Evolutionary conservation across 2,888 invertebrate species (phyloP).

Genomic region (Dasysyrphus albostriatus): DNA sequence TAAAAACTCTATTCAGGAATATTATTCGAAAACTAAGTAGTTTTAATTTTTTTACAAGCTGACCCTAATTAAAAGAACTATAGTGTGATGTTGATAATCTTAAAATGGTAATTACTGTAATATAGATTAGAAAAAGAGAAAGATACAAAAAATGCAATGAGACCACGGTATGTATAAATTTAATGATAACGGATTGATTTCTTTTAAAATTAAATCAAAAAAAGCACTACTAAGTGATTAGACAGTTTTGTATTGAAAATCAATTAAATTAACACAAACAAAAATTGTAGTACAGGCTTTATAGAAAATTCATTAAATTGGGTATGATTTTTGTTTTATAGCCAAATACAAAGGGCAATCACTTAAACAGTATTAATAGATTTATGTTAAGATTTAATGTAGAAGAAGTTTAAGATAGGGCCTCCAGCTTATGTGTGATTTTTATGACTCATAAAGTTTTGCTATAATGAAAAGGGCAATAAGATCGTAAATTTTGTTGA

Average conservation of each 20-base stretch:
- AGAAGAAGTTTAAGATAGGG: neutral
- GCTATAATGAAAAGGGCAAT: neutral
- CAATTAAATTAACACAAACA: neutral
- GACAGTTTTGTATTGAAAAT: neutral
- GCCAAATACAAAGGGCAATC: neutral
- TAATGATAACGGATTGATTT: neutral
- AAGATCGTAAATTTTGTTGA: neutral
- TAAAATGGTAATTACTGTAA: too few relatives aligned
- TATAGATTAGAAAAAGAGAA: too few relatives aligned
- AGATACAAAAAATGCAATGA: too few relatives aligned
- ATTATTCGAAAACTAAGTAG: too few relatives aligned
- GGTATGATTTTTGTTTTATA: neutral
- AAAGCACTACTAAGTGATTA: too few relatives aligned
- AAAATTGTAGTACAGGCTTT: neutral
- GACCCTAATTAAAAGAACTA: too few relatives aligned
- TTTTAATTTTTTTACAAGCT: too few relatives aligned
- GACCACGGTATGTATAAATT: too few relatives aligned
- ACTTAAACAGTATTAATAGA: slow-evolving; percentile 5
- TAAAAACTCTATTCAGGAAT: too few relatives aligned
- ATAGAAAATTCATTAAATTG: neutral
- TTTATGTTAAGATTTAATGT: neutral
- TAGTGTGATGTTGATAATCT: too few relatives aligned
- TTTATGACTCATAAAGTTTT: neutral
- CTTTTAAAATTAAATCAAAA: too few relatives aligned
- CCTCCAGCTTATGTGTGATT: slow-evolving; percentile 1